phyloP scores from a whole-genome alignment of 2,113 vertebrate genomes.

The Macquaria ambigua region DNA sequence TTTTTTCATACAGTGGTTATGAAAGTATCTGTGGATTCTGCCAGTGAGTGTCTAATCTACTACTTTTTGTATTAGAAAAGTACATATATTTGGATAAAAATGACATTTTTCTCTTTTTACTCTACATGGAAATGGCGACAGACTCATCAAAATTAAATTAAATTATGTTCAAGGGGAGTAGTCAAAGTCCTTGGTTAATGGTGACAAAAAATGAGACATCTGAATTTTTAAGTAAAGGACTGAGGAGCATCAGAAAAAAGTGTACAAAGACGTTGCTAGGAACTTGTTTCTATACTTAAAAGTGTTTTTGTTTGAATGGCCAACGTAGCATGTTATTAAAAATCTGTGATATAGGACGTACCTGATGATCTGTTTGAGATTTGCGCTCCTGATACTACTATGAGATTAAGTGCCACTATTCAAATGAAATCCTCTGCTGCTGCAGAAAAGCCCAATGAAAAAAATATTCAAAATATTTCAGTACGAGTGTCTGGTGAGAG shows the following conservation, averaged over 20 bases:
- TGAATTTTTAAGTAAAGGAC: not conserved
- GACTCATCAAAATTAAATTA: not conserved
- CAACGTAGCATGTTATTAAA: not conserved
- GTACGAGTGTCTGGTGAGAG: not conserved
- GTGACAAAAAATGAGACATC: not conserved
- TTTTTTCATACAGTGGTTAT: not conserved
- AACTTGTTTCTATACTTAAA: not conserved
- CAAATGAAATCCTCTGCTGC: constrained; percentile 15
- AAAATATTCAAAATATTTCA: not conserved
- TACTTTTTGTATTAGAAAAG: constrained; percentile 7
- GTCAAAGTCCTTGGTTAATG: not conserved
- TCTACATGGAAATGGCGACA: not conserved
- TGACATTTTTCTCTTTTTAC: not conserved
- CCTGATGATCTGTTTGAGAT: not conserved
- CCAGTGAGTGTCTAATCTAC: constrained; percentile 3
- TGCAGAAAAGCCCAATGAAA: not conserved
- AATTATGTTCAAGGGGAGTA: not conserved
- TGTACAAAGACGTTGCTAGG: too few species aligned
- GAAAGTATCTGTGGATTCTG: not conserved
- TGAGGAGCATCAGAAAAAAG: not conserved
- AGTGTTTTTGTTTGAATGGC: not conserved
- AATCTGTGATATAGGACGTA: not conserved
- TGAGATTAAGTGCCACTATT: not conserved
- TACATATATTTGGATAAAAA: not conserved
- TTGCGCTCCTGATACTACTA: not conserved